A percentile compares a stretch with the other conserved stretches of the same genome.
Conservation (phyloP, 2,113 vertebrate species). For the Chionis minor region DNA sequence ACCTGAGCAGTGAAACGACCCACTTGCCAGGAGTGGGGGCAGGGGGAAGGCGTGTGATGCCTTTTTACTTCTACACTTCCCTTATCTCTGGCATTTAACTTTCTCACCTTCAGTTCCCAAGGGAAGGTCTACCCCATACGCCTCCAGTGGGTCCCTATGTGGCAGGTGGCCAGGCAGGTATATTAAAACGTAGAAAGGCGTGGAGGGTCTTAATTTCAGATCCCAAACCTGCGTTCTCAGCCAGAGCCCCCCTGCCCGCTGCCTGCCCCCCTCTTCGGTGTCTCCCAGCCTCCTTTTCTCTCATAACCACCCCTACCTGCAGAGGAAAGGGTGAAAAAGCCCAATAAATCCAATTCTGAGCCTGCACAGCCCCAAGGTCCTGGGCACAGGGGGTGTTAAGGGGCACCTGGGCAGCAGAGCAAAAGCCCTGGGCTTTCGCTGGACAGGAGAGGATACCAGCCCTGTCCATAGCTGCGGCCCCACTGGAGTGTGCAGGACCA, state of each 20-base stretch:
- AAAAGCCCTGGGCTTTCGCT: not conserved
- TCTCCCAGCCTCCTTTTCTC: not conserved
- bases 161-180: not conserved
- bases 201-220: not conserved
- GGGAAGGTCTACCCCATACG: not conserved
- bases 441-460: not conserved
- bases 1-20: constrained; percentile 28
- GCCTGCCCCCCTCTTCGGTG: not conserved
- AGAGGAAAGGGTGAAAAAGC: not conserved
- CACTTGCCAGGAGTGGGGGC: not conserved
- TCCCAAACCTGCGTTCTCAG: not conserved
- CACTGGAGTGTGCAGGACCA: not conserved
- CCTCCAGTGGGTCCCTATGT: not conserved
- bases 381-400: too few species aligned
- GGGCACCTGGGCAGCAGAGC: not conserved
- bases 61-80: not conserved
- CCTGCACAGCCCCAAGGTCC: not conserved
- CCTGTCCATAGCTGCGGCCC: not conserved
- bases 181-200: fast-evolving
- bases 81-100: constrained; percentile 56
- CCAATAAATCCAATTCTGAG: not conserved
- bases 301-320: not conserved
- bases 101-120: constrained; percentile 44
- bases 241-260: not conserved
- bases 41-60: not conserved